Percentiles rank a stretch among this genome's conserved stretches.
Conservation (phyloP, 2,888 invertebrate genomes). For the Eugnorisma glareosa region DNA sequence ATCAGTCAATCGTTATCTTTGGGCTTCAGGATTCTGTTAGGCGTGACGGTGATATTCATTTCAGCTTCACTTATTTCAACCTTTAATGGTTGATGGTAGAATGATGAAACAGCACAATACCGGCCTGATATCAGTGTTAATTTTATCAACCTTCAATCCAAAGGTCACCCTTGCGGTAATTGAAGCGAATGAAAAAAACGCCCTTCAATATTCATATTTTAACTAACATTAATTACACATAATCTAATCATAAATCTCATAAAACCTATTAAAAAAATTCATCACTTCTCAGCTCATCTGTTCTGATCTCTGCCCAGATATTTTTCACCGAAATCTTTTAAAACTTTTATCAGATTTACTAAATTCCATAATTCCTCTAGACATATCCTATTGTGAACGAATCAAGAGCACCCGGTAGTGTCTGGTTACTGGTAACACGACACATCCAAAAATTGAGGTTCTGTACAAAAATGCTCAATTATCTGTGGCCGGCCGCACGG, state of each 20-base stretch:
- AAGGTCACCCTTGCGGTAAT: constrained; percentile 2
- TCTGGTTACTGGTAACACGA: constrained; percentile 70
- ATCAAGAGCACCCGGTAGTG: constrained; percentile 71
- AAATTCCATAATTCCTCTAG: constrained; percentile 72
- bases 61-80: constrained; percentile 19
- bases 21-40: neutral
- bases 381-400: constrained; percentile 74
- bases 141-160: neutral
- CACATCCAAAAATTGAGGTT: constrained; percentile 61
- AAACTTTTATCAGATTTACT: constrained; percentile 53
- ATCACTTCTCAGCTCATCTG: neutral
- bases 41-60: constrained; percentile 9
- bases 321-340: constrained; percentile 19
- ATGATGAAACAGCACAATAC: constrained; percentile 25
- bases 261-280: neutral
- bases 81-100: constrained; percentile 7
- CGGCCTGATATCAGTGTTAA: neutral
- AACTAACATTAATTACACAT: neutral
- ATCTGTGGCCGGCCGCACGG: constrained; percentile 67
- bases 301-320: neutral
- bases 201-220: neutral
- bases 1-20: neutral
- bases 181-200: neutral
- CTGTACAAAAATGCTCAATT: constrained; percentile 66
- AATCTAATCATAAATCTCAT: constrained; percentile 5